Conservation (phyloP, 2,797 vertebrate genomes). For the Percopsis omiscomaycus region DNA sequence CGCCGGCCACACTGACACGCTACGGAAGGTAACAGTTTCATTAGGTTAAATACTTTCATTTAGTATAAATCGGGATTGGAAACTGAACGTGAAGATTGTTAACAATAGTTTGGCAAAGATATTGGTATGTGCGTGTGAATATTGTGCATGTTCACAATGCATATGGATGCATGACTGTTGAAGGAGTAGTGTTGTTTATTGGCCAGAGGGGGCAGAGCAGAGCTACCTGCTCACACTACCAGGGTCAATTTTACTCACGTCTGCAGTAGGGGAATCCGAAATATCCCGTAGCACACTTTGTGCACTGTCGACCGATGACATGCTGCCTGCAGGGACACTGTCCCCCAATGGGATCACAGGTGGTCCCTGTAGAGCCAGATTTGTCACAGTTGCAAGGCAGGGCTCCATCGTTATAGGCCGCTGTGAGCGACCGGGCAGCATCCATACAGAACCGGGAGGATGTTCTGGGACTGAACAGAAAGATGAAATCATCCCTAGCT, state of each 20-base stretch:
- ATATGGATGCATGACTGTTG: too few relatives aligned
- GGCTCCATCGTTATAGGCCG: conserved; percentile 85
- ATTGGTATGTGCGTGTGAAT: too few relatives aligned
- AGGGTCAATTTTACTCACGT: conserved; percentile 74
- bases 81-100: too few relatives aligned
- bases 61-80: too few relatives aligned
- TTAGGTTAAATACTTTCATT: neutral
- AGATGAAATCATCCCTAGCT: neutral
- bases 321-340: conserved; percentile 85
- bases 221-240: neutral
- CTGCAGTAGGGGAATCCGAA: conserved; percentile 91
- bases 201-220: too few relatives aligned
- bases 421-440: conserved; percentile 83
- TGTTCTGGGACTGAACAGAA: conserved; percentile 69
- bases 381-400: conserved; percentile 84
- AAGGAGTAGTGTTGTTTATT: too few relatives aligned
- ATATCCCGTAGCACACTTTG: conserved; percentile 84
- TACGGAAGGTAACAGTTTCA: conserved; percentile 46
- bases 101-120: too few relatives aligned
- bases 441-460: conserved; percentile 84
- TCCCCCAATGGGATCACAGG: conserved; percentile 83
- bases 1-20: conserved; percentile 83
- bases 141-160: too few relatives aligned
- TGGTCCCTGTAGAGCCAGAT: conserved; percentile 65
- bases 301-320: conserved; percentile 85